Base-by-base conservation (phyloP, 2,113 vertebrate species). In the Alexandromys fortis region DNA sequence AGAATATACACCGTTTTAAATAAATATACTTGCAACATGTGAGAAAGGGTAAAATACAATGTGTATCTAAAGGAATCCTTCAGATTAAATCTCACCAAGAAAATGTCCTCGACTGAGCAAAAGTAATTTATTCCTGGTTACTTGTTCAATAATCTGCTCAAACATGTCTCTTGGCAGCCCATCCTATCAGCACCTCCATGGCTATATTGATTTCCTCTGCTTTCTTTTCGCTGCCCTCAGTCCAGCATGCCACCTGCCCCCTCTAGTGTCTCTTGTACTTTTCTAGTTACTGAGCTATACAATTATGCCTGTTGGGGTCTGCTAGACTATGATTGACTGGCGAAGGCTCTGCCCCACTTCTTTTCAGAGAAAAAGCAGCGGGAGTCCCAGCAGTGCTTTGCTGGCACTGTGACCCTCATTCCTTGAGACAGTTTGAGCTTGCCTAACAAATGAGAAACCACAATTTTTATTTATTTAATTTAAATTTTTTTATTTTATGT, bases 71-170 rank as follows among this genome's bases (percentile, higher is more conserved):
- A 75, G 7, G 65, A 87, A 78, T 55, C 17, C 83, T 89, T 61
- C 61, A 93, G 38, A 58, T 19, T 10, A 77, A 35, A 9, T 87
- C 90, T 77, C 33, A 72, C 1, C 55, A 77, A 38, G 22, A 85
- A 82, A 72, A 30, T n/a, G 17, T 19, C 21, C 82, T 92, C 49
- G 0, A 3, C 7, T 67, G 17, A 91, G 77, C 28, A 86, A 45
- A 93, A 94, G 22, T 38, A 42, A 82, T 70, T 92, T 91, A 86
- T 92, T 95, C 76, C 58, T 67, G 58, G 58, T 88, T 58, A 96
- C 81, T 91, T 77, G 30, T 49, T 45, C 26, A 52, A 82, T 67
- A 88, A 63, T 90, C 70, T 90, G 91, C 92, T 88, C 89, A 92
- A 89, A 92, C 94, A 92, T 73, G 89, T 86, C 4, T n/a, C 65